phyloP scores from a whole-genome alignment of 2,888 invertebrate genomes.

The Acanthococcus lagerstroemiae region DNA sequence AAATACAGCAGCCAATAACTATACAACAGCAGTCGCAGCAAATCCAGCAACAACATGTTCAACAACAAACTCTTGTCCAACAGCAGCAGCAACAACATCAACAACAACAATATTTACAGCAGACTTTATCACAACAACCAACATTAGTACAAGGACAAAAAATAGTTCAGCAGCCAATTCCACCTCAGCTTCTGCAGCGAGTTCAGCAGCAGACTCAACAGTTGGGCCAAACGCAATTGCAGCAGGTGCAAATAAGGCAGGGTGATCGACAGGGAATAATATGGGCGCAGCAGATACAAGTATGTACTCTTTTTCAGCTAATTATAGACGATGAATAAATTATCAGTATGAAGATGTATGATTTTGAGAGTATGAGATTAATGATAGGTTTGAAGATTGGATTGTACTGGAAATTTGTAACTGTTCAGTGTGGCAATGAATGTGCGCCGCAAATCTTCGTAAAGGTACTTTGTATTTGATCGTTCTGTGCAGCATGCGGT shows the following conservation, averaged over 20 bases:
- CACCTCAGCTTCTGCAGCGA: slow-evolving; percentile 27
- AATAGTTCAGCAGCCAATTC: slow-evolving; percentile 27
- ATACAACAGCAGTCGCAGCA: slow-evolving; percentile 38
- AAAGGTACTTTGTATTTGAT: too few relatives aligned
- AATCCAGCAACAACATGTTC: slow-evolving; percentile 37
- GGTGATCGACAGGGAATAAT: slow-evolving; percentile 20
- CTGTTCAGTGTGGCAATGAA: too few relatives aligned
- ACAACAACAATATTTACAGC: slow-evolving; percentile 34
- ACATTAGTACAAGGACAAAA: slow-evolving; percentile 25
- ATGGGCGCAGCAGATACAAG: slow-evolving; percentile 18
- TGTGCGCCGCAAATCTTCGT: too few relatives aligned
- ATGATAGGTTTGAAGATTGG: too few relatives aligned
- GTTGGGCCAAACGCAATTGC: slow-evolving; percentile 31
- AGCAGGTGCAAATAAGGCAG: slow-evolving; percentile 32
- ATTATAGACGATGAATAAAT: background rate
- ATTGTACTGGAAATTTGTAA: too few relatives aligned
- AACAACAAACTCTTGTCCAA: slow-evolving; percentile 40
- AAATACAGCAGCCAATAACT: slow-evolving; percentile 38
- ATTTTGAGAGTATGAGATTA: too few relatives aligned
- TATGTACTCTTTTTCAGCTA: background rate
- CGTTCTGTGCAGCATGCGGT: too few relatives aligned
- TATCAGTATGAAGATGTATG: too few relatives aligned
- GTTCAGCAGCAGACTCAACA: slow-evolving; percentile 10
- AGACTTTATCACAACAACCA: slow-evolving; percentile 40
- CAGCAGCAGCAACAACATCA: slow-evolving; percentile 39